Conservation (phyloP, 2,113 vertebrate species). For the Lampris megalopsis region DNA sequence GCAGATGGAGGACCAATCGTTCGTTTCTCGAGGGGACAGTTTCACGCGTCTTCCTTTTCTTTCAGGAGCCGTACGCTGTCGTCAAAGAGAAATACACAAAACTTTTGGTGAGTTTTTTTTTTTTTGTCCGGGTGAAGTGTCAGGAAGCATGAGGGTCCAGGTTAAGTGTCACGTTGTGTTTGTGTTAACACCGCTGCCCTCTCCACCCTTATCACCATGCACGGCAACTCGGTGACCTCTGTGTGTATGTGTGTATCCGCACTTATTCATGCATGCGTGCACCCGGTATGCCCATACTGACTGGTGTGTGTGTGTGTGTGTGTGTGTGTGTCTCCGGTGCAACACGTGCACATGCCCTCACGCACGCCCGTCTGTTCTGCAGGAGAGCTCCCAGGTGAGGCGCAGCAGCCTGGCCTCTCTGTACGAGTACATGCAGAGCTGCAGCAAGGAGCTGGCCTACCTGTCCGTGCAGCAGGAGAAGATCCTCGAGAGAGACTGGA, state of each 20-base stretch:
- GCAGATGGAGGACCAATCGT: neutral
- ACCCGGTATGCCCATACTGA: neutral
- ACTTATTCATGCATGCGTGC: neutral
- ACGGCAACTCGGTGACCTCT: too few species aligned
- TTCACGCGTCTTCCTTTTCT: neutral
- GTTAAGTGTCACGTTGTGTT: neutral
- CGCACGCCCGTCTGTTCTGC: constrained; percentile 37
- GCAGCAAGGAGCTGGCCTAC: constrained; percentile 88
- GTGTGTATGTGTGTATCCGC: neutral
- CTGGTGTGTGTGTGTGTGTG: neutral
- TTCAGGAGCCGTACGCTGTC: constrained; percentile 76
- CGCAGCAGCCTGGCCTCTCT: constrained; percentile 86
- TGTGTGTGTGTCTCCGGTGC: neutral
- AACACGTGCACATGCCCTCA: too few species aligned
- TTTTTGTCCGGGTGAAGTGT: neutral
- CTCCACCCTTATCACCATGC: too few species aligned
- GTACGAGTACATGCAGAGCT: constrained; percentile 92
- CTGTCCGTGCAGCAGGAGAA: constrained; percentile 87
- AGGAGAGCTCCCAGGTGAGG: constrained; percentile 87
- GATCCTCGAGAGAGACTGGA: constrained; percentile 93
- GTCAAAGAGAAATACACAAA: constrained; percentile 85
- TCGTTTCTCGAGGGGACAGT: neutral
- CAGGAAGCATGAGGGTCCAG: neutral
- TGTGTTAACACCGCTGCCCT: neutral
- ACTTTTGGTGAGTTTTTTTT: constrained; percentile 85